A percentile compares a stretch with the other conserved stretches of the same genome.
Evolutionary conservation across 23 tunicate species (phyloP).

Genomic region (Ascidia mentula): DNA sequence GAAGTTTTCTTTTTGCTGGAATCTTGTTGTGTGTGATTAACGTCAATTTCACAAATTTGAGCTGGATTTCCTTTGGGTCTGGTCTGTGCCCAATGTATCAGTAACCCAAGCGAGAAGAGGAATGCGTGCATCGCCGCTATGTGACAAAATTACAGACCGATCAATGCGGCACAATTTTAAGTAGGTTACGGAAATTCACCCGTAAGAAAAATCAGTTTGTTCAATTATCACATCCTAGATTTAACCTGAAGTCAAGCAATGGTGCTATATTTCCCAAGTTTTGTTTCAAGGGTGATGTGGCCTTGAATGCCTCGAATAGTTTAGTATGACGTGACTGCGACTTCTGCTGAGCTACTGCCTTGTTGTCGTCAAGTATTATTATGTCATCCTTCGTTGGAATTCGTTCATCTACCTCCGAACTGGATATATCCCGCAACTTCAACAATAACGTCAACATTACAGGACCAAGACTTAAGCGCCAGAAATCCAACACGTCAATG

Average conservation of each 20-base stretch:
- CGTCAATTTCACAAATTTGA: no score
- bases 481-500: slow-evolving; percentile 8
- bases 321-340: background rate
- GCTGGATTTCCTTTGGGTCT: no score
- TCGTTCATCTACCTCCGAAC: background rate
- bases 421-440: slow-evolving; percentile 7
- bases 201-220: background rate
- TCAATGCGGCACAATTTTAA: background rate
- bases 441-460: slow-evolving; percentile 1
- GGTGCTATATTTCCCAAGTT: background rate
- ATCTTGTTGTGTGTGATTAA: no score
- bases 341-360: background rate
- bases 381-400: slow-evolving; percentile 12
- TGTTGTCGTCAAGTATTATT: background rate
- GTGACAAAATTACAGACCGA: background rate
- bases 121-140: background rate
- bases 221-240: background rate
- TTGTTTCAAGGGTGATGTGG: background rate
- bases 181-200: background rate
- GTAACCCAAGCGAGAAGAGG: background rate
- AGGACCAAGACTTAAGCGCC: background rate
- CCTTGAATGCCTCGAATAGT: background rate
- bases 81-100: no score
- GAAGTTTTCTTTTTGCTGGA: no score
- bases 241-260: background rate